phyloP scores from a whole-genome alignment of 2,888 invertebrate species.

The Drosophila putrida region DNA sequence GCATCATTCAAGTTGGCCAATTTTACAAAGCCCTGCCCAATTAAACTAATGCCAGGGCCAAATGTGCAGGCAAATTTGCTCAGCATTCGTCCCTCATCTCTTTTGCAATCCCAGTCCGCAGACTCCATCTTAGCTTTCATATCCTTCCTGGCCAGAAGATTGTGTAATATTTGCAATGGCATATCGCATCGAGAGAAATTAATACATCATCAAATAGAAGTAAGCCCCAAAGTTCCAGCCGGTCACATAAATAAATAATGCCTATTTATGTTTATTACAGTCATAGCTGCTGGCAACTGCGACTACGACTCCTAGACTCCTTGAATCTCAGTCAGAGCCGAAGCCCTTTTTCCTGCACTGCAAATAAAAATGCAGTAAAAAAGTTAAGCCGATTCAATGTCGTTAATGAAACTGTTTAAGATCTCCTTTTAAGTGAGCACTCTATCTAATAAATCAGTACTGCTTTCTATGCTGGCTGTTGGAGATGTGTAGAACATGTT shows the following conservation, averaged over 20 bases:
- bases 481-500: too few relatives aligned
- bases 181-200: slow-evolving; percentile 67
- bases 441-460: too few relatives aligned
- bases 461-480: too few relatives aligned
- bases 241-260: slow-evolving; percentile 78
- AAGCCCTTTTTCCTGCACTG: slow-evolving; percentile 26
- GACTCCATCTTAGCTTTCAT: neutral
- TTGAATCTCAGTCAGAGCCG: neutral
- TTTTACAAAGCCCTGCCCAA: slow-evolving; percentile 60
- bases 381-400: too few relatives aligned
- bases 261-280: slow-evolving; percentile 79
- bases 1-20: slow-evolving; percentile 52
- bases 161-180: slow-evolving; percentile 44
- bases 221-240: slow-evolving; percentile 63
- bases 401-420: too few relatives aligned
- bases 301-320: slow-evolving; percentile 11
- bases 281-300: slow-evolving; percentile 46
- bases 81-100: neutral
- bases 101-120: neutral
- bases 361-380: neutral
- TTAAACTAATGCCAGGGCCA: slow-evolving; percentile 62
- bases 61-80: slow-evolving; percentile 62
- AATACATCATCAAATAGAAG: slow-evolving; percentile 69
- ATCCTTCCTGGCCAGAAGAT: neutral
- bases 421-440: too few relatives aligned